Conservation (phyloP, 1,140 invertebrate genomes). For the Apis dorsata region DNA sequence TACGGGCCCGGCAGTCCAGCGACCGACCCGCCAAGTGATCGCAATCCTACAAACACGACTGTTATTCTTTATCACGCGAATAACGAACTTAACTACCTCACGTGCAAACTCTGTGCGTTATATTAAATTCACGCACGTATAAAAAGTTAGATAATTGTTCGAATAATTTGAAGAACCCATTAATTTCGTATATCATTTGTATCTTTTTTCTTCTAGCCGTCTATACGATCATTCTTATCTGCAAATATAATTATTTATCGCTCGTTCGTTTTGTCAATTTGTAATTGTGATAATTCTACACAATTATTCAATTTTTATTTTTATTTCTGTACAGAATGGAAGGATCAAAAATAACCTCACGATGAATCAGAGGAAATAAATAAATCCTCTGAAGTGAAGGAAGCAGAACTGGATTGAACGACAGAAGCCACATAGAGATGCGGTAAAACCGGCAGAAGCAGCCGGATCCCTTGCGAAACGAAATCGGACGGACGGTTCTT, state of each 20-base stretch:
- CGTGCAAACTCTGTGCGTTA: neutral
- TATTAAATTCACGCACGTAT: neutral
- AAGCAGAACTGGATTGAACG: neutral
- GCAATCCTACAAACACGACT: slow-evolving; percentile 31
- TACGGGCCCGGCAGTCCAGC: neutral
- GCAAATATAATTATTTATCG: too few species aligned
- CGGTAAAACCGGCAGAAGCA: slow-evolving; percentile 24
- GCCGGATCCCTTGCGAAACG: slow-evolving; percentile 44
- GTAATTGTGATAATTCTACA: too few species aligned
- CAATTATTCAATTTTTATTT: too few species aligned
- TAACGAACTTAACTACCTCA: neutral
- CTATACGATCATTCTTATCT: too few species aligned
- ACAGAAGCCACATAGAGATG: neutral
- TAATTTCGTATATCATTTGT: too few species aligned
- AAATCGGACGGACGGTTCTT: slow-evolving; percentile 53
- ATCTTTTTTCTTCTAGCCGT: too few species aligned
- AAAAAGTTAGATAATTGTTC: too few species aligned
- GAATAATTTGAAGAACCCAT: too few species aligned
- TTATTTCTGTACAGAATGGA: too few species aligned
- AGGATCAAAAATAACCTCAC: too few species aligned
- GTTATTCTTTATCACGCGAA: slow-evolving; percentile 29
- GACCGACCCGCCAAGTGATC: neutral
- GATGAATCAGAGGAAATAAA: slow-evolving; percentile 56
- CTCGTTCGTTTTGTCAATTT: too few species aligned
- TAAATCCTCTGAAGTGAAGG: slow-evolving; percentile 38